Percentiles rank a stretch among this genome's conserved stretches.
Evolutionary conservation across 2,113 vertebrate species (phyloP).

Genomic region (Pluvialis apricaria): DNA sequence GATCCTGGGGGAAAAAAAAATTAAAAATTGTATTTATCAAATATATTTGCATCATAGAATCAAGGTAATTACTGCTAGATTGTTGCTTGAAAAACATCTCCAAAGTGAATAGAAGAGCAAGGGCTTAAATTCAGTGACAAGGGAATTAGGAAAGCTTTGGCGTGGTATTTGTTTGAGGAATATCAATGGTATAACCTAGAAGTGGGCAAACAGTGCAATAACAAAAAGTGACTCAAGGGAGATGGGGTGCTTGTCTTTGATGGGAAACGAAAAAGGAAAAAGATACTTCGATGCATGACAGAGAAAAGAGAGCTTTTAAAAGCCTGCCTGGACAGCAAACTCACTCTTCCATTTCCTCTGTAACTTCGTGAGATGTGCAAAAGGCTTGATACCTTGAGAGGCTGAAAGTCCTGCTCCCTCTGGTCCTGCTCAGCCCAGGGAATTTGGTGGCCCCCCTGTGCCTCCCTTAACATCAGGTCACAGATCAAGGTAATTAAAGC

Average conservation of each 20-base stretch:
- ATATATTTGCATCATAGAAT: background rate
- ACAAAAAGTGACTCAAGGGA: background rate
- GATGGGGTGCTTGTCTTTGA: background rate
- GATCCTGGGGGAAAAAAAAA: background rate
- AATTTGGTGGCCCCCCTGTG: background rate
- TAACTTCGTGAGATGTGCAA: fast-evolving
- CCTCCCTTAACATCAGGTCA: background rate
- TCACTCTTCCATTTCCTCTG: background rate
- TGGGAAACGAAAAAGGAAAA: background rate
- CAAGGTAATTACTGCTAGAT: background rate
- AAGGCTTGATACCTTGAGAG: background rate
- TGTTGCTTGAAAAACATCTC: background rate
- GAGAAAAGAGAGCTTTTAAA: background rate
- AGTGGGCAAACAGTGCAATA: background rate
- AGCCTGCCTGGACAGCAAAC: background rate
- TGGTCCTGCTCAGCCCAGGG: background rate
- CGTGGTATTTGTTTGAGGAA: background rate
- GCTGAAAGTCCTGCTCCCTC: background rate
- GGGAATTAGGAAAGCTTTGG: background rate
- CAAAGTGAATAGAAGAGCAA: background rate
- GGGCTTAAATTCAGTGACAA: background rate
- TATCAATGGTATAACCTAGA: background rate
- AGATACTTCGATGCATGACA: background rate
- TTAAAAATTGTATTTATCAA: background rate
- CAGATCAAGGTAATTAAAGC: background rate